These are phyloP conservation scores for Lagopus leucura DNA, from an alignment of 2,113 vertebrate genomes.

Conservation along the genomic window DNA sequence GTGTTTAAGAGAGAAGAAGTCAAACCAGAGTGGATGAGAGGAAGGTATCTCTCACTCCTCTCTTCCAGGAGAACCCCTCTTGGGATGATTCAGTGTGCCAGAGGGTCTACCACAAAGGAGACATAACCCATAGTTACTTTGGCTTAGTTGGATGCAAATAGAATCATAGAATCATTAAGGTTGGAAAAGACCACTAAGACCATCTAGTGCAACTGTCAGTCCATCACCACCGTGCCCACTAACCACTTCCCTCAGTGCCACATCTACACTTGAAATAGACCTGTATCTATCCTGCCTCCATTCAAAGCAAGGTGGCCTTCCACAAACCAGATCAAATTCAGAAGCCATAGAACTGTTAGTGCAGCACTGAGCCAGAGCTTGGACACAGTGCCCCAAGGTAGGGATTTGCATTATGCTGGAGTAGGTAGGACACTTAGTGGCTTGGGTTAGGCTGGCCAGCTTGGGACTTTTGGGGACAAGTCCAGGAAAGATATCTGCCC, in stretches of 20 bases:
- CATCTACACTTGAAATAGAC: not conserved
- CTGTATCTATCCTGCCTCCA: not conserved
- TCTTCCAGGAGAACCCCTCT: not conserved
- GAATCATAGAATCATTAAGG: too few species aligned
- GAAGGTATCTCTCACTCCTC: not conserved
- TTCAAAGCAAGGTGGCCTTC: not conserved
- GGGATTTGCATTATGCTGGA: not conserved
- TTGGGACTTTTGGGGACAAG: not conserved
- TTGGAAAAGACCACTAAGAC: too few species aligned
- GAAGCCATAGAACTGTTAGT: fast-evolving
- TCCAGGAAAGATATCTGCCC: not conserved
- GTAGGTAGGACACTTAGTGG: not conserved
- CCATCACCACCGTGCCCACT: too few species aligned
- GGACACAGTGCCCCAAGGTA: not conserved
- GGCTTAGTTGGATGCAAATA: not conserved
- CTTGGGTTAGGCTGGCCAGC: not conserved
- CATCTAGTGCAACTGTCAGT: too few species aligned
- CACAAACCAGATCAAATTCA: not conserved
- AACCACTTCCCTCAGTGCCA: too few species aligned
- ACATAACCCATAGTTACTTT: not conserved
- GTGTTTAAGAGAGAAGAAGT: fast-evolving
- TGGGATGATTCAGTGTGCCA: not conserved
- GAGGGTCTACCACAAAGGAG: not conserved
- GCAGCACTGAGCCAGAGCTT: not conserved
- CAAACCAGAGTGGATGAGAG: not conserved